A percentile compares a stretch with the other conserved stretches of the same genome.
These are phyloP conservation scores for Acanthopleura granulata DNA, from an alignment of 2,888 invertebrate species.

Conservation along the genomic window DNA sequence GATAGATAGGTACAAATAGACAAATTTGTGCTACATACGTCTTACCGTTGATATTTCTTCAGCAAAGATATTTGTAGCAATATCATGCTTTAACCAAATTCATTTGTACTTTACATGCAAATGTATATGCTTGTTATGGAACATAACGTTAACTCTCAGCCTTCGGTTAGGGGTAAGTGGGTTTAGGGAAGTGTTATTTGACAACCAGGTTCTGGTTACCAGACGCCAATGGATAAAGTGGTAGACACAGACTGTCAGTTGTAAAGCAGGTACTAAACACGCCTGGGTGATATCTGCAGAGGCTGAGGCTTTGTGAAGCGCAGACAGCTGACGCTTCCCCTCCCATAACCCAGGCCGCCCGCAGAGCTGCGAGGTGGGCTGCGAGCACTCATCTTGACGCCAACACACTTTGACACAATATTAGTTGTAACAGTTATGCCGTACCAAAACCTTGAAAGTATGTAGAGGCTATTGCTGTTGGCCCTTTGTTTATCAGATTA, in stretches of 20 bases:
- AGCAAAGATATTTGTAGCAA: too few species aligned
- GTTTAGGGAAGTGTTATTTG: neutral
- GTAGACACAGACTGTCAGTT: constrained; percentile 2
- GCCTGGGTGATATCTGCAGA: neutral
- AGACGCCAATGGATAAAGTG: neutral
- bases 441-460: neutral
- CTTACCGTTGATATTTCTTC: too few species aligned
- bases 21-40: too few species aligned
- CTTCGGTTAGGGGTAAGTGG: neutral
- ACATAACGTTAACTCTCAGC: too few species aligned
- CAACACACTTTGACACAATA: constrained; percentile 17
- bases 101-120: too few species aligned
- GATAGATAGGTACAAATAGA: too few species aligned
- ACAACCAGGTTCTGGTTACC: neutral
- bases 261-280: constrained; percentile 17
- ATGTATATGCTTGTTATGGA: too few species aligned
- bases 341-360: constrained; percentile 6
- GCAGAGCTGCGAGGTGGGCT: neutral
- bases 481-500: too few species aligned
- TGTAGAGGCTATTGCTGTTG: too few species aligned
- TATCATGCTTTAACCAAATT: too few species aligned
- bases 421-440: neutral
- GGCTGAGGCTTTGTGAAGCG: neutral
- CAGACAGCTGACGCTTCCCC: neutral
- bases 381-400: constrained; percentile 3